phyloP scores from a whole-genome alignment of 2,888 invertebrate genomes.

The Pseudeuparius sepicola region DNA sequence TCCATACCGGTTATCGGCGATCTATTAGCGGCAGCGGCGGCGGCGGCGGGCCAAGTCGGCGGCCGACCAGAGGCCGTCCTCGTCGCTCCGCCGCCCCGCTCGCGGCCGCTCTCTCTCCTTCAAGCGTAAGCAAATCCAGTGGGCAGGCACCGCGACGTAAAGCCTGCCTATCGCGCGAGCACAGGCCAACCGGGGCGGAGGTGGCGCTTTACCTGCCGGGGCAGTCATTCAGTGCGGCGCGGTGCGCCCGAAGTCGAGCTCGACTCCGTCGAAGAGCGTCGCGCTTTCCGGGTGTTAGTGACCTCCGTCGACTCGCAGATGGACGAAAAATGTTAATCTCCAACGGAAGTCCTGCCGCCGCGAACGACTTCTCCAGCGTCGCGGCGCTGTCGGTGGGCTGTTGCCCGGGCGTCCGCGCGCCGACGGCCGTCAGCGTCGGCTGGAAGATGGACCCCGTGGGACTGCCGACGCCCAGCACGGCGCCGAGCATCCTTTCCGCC shows the following conservation, averaged over 20 bases:
- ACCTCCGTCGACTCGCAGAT: constrained; percentile 49
- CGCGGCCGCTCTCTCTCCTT: constrained; percentile 15
- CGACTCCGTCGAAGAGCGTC: constrained; percentile 35
- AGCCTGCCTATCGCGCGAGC: constrained; percentile 38
- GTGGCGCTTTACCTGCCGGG: constrained; percentile 38
- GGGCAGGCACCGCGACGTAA: constrained; percentile 36
- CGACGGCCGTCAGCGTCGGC: constrained; percentile 39
- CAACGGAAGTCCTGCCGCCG: constrained; percentile 47
- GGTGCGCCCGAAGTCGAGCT: constrained; percentile 41
- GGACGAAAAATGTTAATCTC: constrained; percentile 59
- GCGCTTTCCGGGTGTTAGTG: constrained; percentile 38
- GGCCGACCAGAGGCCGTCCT: no score
- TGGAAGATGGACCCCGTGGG: constrained; percentile 55
- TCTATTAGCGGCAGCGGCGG: no score
- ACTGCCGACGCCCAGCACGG: constrained; percentile 44
- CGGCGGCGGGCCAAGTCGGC: no score
- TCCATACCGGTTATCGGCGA: constrained; percentile 31
- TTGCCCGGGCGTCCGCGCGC: constrained; percentile 47
- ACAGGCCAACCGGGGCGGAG: constrained; percentile 39
- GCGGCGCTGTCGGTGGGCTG: constrained; percentile 38
- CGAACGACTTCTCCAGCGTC: constrained; percentile 39
- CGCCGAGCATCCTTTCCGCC: constrained; percentile 39
- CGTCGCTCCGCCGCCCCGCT: constrained; percentile 20
- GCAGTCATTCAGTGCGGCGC: constrained; percentile 41
- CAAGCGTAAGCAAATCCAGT: constrained; percentile 33